phyloP scores from a whole-genome alignment of 2,113 vertebrate genomes.

The Myrmecophaga tridactyla region DNA sequence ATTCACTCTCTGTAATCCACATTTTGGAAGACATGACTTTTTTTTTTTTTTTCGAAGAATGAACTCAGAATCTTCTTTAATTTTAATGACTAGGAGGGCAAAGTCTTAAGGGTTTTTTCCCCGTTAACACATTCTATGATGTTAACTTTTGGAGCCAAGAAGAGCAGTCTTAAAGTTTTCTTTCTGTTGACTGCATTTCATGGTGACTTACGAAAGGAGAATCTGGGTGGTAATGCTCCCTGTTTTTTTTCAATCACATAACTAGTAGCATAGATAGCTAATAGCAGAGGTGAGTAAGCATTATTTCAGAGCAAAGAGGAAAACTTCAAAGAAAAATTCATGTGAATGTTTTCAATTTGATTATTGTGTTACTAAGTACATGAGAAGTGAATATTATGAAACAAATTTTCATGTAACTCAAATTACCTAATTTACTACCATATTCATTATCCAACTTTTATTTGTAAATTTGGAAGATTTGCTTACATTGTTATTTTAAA shows the following conservation, averaged over 20 bases:
- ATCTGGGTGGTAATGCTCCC: not conserved
- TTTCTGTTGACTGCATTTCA: not conserved
- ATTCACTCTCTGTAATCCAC: not conserved
- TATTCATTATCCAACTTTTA: slow-evolving; percentile 17
- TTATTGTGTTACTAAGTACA: not conserved
- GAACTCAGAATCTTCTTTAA: not conserved
- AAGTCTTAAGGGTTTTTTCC: no score
- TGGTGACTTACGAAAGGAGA: not conserved
- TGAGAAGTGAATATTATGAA: not conserved
- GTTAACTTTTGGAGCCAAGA: not conserved
- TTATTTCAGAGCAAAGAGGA: not conserved
- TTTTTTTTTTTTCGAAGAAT: not conserved
- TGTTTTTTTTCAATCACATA: not conserved
- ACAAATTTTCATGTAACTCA: not conserved
- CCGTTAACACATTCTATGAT: no score
- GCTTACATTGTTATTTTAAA: not conserved
- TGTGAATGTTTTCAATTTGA: not conserved
- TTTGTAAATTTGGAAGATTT: not conserved
- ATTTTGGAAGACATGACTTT: not conserved
- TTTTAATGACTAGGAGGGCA: no score
- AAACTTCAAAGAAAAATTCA: not conserved
- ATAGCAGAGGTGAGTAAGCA: not conserved
- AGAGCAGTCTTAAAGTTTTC: not conserved
- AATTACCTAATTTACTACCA: not conserved
- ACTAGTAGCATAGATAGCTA: not conserved